phyloP scores from a whole-genome alignment of 2,113 vertebrate species.

The Lepidothrix coronata region DNA sequence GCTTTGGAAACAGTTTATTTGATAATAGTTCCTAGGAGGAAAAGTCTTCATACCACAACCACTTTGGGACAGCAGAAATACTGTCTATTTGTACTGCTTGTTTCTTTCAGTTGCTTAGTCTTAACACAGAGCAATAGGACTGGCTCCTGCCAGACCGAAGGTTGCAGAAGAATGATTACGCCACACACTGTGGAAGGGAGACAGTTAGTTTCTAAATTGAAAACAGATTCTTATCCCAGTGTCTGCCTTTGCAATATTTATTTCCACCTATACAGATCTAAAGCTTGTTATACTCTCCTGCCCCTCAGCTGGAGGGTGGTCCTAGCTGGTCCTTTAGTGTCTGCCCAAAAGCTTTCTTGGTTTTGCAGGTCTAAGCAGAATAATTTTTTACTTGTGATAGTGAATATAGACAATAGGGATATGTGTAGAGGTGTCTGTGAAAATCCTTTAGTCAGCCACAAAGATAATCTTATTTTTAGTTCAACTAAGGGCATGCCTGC shows the following conservation, averaged over 20 bases:
- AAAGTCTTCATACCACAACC: background rate
- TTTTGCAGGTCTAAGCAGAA: background rate
- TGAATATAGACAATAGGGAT: background rate
- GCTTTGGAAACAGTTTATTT: constrained; percentile 43
- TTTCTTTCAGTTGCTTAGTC: constrained; percentile 32
- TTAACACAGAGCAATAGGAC: background rate
- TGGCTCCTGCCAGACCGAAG: background rate
- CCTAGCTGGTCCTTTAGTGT: background rate
- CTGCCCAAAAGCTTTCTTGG: background rate
- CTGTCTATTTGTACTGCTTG: background rate
- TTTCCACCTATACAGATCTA: constrained; percentile 7
- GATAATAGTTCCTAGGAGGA: background rate
- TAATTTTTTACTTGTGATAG: background rate
- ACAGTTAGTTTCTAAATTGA: constrained; percentile 38
- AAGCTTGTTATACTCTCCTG: background rate
- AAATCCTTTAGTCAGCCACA: background rate
- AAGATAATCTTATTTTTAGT: background rate
- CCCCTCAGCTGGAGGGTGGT: constrained; percentile 19
- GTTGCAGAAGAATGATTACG: constrained; percentile 7
- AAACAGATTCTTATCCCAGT: constrained; percentile 24
- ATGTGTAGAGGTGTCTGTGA: background rate
- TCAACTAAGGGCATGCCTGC: background rate
- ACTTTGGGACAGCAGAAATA: constrained; percentile 11
- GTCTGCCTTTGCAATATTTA: constrained; percentile 22
- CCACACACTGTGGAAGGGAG: constrained; percentile 23